Percentiles rank a stretch among this genome's conserved stretches.
Conservation (phyloP, 2,113 vertebrate genomes). For the Equus quagga region DNA sequence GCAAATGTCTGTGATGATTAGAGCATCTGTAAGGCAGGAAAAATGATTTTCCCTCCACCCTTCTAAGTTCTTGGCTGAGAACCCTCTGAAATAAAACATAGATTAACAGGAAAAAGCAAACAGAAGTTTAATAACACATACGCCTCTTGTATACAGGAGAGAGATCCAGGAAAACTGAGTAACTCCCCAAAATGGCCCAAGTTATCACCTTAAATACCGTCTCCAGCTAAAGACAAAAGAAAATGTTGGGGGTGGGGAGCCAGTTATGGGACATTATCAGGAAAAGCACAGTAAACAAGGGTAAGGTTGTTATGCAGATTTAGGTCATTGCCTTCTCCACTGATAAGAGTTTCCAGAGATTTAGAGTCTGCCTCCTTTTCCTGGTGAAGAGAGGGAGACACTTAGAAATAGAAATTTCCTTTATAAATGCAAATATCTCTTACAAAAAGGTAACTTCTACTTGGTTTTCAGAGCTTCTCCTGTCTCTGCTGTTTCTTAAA, state of each 20-base stretch:
- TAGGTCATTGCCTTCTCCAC: background rate
- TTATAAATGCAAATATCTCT: background rate
- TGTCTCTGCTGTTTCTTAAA: background rate
- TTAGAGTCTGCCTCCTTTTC: background rate
- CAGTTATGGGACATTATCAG: background rate
- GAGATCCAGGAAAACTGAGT: background rate
- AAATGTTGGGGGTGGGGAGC: background rate
- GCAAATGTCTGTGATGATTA: conserved; percentile 45
- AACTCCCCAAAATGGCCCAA: background rate
- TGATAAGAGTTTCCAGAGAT: background rate
- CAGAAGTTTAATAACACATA: conserved; percentile 2
- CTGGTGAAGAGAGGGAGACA: background rate
- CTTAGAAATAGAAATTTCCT: background rate
- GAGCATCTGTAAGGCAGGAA: background rate
- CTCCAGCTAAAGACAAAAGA: background rate
- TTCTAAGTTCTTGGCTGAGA: background rate
- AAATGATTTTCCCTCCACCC: background rate
- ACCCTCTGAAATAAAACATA: background rate
- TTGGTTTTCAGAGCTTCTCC: background rate
- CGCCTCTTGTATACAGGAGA: background rate
- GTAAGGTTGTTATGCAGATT: background rate
- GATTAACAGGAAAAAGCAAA: background rate
- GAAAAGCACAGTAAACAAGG: background rate
- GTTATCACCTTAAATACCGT: background rate
- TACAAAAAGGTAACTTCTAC: background rate